Conservation (phyloP, 1,140 invertebrate genomes). For the Apis mellifera region Amel_HAv3.1 CM009931.2:20694501-20695000, state of each 20-base stretch:
- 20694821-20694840: slow-evolving; percentile 2
- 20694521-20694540: too few species aligned
- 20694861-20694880: neutral
- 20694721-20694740: neutral
- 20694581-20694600: too few species aligned
- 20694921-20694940: too few species aligned
- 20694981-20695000: too few species aligned
- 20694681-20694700: neutral
- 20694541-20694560: too few species aligned
- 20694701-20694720: neutral
- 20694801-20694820: neutral
- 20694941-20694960: too few species aligned
- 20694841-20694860: neutral
- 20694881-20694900: neutral
- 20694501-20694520: too few species aligned
- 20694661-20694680: neutral
- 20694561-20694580: too few species aligned
- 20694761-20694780: neutral
- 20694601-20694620: neutral
- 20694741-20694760: slow-evolving; percentile 28
- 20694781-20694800: slow-evolving; percentile 27
- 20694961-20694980: too few species aligned
- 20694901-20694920: neutral
- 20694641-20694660: neutral
- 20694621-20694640: neutral